Conservation (phyloP, 2,113 vertebrate species). For the Tenrec ecaudatus region DNA sequence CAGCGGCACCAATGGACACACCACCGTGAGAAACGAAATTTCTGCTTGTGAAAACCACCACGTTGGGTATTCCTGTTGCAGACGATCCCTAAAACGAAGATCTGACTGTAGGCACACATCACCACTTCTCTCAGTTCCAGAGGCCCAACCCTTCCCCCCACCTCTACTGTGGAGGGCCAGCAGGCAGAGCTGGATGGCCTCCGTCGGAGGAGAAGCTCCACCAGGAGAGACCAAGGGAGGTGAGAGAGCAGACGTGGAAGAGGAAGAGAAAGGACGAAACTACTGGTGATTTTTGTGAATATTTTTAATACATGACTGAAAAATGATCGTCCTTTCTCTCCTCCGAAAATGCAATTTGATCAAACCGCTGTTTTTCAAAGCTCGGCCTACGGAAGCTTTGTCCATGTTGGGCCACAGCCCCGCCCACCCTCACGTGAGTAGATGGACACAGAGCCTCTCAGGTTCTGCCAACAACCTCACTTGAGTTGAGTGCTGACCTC, state of each 20-base stretch:
- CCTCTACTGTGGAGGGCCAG: not conserved
- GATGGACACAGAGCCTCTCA: not conserved
- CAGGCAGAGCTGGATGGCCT: not conserved
- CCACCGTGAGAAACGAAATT: too few species aligned
- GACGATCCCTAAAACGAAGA: not conserved
- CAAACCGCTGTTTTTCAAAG: too few species aligned
- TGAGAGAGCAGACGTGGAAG: not conserved
- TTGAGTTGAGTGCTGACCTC: not conserved
- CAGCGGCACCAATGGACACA: too few species aligned
- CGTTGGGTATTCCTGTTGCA: too few species aligned
- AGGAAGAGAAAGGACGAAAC: not conserved
- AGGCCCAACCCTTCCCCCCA: not conserved
- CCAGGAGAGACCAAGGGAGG: not conserved
- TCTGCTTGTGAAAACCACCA: too few species aligned
- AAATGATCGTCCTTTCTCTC: too few species aligned
- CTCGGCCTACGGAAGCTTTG: not conserved
- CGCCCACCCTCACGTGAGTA: not conserved
- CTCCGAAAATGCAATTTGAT: too few species aligned
- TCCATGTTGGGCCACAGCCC: not conserved
- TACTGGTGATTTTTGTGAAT: too few species aligned
- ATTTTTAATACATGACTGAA: too few species aligned
- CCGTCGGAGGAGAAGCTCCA: too few species aligned
- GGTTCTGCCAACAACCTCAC: conserved; percentile 39
- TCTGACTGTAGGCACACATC: not conserved
- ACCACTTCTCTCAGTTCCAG: not conserved